Conservation (phyloP, 2,888 invertebrate genomes). For the Drosophila lacicola region DNA sequence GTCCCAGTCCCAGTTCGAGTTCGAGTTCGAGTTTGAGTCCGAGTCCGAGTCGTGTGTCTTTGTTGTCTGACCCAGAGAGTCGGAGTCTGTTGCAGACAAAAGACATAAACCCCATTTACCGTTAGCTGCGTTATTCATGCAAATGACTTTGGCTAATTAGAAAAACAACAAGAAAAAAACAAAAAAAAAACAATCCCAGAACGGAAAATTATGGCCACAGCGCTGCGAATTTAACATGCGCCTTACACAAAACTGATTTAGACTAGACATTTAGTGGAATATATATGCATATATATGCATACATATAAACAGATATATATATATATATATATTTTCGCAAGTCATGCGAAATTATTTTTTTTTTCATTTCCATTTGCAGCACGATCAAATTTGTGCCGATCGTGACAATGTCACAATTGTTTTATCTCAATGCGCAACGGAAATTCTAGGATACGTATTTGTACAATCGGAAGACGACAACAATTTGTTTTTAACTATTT, state of each 20-base stretch:
- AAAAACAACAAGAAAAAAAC: constrained; percentile 28
- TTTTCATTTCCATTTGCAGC: constrained; percentile 33
- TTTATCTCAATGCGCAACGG: constrained; percentile 25
- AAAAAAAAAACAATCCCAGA: constrained; percentile 1
- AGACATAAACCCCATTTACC: constrained; percentile 77
- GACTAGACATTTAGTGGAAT: constrained; percentile 8
- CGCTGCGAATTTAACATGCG: constrained; percentile 22
- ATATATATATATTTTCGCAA: constrained; percentile 21
- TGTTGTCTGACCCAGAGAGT: constrained; percentile 41
- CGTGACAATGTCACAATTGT: constrained; percentile 62
- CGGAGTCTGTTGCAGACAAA: constrained; percentile 53
- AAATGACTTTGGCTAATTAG: constrained; percentile 76
- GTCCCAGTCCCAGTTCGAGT: neutral
- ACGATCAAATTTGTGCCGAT: constrained; percentile 57
- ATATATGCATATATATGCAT: neutral
- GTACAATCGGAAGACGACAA: constrained; percentile 9
- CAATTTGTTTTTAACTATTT: constrained; percentile 14
- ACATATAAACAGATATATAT: neutral
- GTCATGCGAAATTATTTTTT: constrained; percentile 28
- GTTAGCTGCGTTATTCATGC: constrained; percentile 80
- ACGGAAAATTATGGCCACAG: constrained; percentile 38
- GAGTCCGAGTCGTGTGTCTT: constrained; percentile 6
- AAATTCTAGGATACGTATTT: constrained; percentile 39
- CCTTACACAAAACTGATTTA: constrained; percentile 26
- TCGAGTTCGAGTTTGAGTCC: neutral